Evolutionary conservation across 1,140 invertebrate species (phyloP).

Genomic region (Drosophila biarmipes): DNA sequence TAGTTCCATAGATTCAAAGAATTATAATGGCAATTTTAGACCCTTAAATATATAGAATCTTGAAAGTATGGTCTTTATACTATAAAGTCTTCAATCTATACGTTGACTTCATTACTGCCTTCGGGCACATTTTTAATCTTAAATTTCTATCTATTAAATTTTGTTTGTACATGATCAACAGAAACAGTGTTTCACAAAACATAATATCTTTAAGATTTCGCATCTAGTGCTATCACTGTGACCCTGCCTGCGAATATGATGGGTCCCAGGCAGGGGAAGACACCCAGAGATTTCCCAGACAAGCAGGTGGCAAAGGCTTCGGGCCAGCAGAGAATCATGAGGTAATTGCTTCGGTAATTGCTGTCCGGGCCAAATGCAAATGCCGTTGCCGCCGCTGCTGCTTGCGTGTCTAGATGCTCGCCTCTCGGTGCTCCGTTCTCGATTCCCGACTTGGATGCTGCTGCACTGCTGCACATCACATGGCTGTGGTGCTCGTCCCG

Average conservation of each 20-base stretch:
- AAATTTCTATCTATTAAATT: too few relatives aligned
- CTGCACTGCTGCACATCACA: conserved; percentile 39
- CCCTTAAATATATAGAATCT: too few relatives aligned
- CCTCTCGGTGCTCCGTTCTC: conserved; percentile 32
- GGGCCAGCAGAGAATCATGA: conserved; percentile 60
- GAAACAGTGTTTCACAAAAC: too few relatives aligned
- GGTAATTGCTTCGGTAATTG: conserved; percentile 73
- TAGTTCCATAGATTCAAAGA: too few relatives aligned
- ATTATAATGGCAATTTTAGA: too few relatives aligned
- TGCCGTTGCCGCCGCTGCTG: conserved; percentile 44
- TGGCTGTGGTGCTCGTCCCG: background rate
- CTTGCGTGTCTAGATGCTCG: conserved; percentile 41
- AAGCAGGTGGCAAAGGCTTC: conserved; percentile 76
- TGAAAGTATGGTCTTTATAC: too few relatives aligned
- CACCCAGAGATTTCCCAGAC: conserved; percentile 69
- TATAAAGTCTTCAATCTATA: too few relatives aligned
- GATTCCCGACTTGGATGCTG: conserved; percentile 38
- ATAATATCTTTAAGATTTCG: too few relatives aligned
- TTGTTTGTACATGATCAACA: too few relatives aligned
- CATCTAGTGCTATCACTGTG: conserved; percentile 7
- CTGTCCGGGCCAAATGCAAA: conserved; percentile 67
- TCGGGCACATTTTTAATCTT: too few relatives aligned
- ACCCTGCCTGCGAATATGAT: conserved; percentile 5
- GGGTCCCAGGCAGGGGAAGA: conserved; percentile 1
- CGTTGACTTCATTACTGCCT: too few relatives aligned